These are phyloP conservation scores for Psilanteris sp. DNA, from an alignment of 1,140 invertebrate genomes.

Conservation along the genomic window DNA sequence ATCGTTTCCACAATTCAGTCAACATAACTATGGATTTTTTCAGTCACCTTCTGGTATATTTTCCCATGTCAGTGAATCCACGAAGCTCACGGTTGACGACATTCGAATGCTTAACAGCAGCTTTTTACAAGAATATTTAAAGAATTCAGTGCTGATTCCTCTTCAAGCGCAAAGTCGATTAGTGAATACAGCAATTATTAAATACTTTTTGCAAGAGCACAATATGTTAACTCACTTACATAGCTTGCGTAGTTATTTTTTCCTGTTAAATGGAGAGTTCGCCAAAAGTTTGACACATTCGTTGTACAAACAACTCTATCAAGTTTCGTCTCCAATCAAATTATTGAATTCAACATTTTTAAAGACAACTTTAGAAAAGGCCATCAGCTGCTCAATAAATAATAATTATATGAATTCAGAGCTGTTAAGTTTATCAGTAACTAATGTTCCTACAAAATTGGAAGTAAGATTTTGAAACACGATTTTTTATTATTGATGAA, in stretches of 20 bases:
- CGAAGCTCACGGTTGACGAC: slow-evolving; percentile 68
- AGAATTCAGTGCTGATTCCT: slow-evolving; percentile 85
- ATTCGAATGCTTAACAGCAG: slow-evolving; percentile 76
- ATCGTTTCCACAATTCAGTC: slow-evolving; percentile 27
- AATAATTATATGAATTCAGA: slow-evolving; percentile 72
- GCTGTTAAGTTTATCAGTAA: slow-evolving; percentile 70
- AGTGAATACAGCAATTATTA: slow-evolving; percentile 85
- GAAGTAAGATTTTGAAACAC: slow-evolving; percentile 66
- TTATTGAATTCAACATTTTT: slow-evolving; percentile 85
- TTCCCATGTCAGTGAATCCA: slow-evolving; percentile 43
- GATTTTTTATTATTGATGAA: too few relatives aligned
- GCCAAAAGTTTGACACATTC: slow-evolving; percentile 84
- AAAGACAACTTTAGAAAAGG: slow-evolving; percentile 84
- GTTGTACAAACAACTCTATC: slow-evolving; percentile 83
- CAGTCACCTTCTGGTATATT: slow-evolving; percentile 12
- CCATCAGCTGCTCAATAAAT: slow-evolving; percentile 77
- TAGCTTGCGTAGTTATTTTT: slow-evolving; percentile 86
- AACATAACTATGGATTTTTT: slow-evolving; percentile 55
- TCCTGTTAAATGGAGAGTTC: slow-evolving; percentile 88
- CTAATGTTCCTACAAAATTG: slow-evolving; percentile 67
- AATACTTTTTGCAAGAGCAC: slow-evolving; percentile 84
- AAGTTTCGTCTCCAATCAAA: slow-evolving; percentile 82
- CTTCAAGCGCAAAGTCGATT: slow-evolving; percentile 84
- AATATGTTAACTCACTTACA: slow-evolving; percentile 85
- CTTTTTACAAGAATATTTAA: slow-evolving; percentile 83